Evolutionary conservation across 2,113 vertebrate genomes (phyloP).

Genomic region (Cranoglanis bouderius): DNA sequence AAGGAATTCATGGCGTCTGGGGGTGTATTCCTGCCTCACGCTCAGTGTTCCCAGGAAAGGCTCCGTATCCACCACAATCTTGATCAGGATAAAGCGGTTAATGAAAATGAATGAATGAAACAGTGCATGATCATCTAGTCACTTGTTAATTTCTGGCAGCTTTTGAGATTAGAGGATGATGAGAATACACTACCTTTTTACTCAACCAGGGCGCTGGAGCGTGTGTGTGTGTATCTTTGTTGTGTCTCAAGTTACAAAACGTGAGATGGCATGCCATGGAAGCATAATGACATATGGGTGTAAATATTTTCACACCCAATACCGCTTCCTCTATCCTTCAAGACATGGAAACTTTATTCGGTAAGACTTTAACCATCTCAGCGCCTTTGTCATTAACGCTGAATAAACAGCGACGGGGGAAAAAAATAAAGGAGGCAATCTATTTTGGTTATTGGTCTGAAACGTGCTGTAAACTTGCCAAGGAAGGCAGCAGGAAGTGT

Average conservation of each 20-base stretch:
- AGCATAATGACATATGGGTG: neutral
- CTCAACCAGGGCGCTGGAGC: neutral
- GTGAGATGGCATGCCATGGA: neutral
- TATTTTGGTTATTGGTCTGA: constrained; percentile 29
- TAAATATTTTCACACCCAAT: neutral
- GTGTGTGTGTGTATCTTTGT: neutral
- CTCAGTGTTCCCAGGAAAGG: neutral
- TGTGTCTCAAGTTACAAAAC: neutral
- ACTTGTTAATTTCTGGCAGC: neutral
- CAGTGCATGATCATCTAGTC: neutral
- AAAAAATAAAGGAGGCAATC: neutral
- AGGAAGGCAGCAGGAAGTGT: constrained; percentile 14
- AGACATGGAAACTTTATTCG: constrained; percentile 16
- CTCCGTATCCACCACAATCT: too few species aligned
- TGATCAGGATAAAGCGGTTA: neutral
- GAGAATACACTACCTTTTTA: neutral
- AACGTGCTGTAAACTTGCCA: constrained; percentile 4
- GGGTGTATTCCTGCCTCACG: neutral
- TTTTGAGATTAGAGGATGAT: neutral
- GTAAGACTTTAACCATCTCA: constrained; percentile 32
- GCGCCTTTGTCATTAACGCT: constrained; percentile 1
- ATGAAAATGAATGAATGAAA: neutral
- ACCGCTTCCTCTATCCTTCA: neutral
- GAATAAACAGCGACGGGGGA: constrained; percentile 17
- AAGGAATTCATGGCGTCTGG: neutral